Evolutionary conservation across 2,113 vertebrate species (phyloP).

Genomic region (Ceuthmochares aereus): DNA sequence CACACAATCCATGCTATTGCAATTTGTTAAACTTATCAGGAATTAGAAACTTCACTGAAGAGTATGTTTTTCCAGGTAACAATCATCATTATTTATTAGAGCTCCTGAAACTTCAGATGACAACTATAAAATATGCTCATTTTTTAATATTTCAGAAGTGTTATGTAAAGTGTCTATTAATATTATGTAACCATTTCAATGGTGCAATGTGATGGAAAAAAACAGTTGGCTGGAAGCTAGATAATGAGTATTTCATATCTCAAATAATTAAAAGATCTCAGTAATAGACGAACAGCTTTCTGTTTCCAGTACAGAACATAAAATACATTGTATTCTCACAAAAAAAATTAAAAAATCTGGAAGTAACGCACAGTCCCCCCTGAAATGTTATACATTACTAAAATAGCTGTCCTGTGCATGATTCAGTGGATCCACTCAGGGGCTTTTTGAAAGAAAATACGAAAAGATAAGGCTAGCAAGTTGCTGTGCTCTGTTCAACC

Average conservation of each 20-base stretch:
- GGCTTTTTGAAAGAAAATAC: not conserved
- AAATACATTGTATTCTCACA: not conserved
- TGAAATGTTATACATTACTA: not conserved
- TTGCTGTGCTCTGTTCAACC: not conserved
- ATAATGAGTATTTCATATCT: not conserved
- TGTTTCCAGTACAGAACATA: not conserved
- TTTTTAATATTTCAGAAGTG: not conserved
- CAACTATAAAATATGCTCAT: not conserved
- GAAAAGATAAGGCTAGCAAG: not conserved
- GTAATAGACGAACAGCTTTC: not conserved
- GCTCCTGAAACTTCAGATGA: not conserved
- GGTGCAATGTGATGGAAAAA: not conserved
- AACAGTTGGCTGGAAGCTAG: not conserved
- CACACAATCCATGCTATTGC: not conserved
- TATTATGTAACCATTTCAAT: not conserved
- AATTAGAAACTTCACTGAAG: not conserved
- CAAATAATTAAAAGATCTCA: not conserved
- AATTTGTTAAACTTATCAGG: not conserved
- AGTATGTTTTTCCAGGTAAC: not conserved
- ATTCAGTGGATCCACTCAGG: not conserved
- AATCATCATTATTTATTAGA: not conserved
- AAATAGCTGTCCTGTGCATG: not conserved
- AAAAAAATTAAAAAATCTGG: not conserved
- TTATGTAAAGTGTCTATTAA: slow-evolving; percentile 2
- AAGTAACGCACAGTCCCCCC: not conserved